Evolutionary conservation across 2,888 invertebrate genomes (phyloP), one percentile per base, ranked within the genome.

Genomic region (Megalurothrips usitatus): DNA sequence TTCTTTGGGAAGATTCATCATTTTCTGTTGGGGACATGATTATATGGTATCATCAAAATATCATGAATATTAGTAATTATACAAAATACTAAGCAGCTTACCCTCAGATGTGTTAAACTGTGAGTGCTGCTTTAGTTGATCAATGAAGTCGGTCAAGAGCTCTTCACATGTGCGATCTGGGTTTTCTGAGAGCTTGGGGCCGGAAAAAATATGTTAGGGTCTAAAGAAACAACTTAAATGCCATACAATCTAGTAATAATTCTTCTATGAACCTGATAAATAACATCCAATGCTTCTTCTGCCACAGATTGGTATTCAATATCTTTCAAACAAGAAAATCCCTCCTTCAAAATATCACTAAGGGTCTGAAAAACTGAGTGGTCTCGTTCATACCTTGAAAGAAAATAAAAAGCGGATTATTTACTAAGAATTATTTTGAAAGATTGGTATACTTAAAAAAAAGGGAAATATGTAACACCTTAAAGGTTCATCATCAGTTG

Each of bases 231-330:
- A 43, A 43, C 34, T 43, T 43, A 43, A 43, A 43, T 6, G 6
- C 2, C 34, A 43, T 43, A 43, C 34, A 43, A 43, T 2, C 34
- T 4, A 43, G 34, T 43, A 2, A 43, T 43, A 43, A 43, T 43
- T 43, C 34, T 6, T 43, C 34, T 43, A 43, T 4, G 34, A 43
- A 75, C 68, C 68, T 26, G 23, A 26, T 84, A 93, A 83, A 93
- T 90, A 68, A 90, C 89, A 82, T 89, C 89, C 47, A 93, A 86
- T 9, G 90, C 91, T 81, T 90, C 89, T 80, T 89, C 89, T 75
- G 90, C 88, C 85, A 92, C 89, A 3, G 90, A 89, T 75, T 89
- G 87, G 86, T 91, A 93, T 83, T 89, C 88, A 19, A 87, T 85
- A 80, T 89, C 87, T 14, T 88, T 87, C 6, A 84, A 80, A 78